Percentiles rank a stretch among this genome's conserved stretches.
phyloP scores from a whole-genome alignment of 2,797 vertebrate genomes.

The Brachyalestes nurse region DNA sequence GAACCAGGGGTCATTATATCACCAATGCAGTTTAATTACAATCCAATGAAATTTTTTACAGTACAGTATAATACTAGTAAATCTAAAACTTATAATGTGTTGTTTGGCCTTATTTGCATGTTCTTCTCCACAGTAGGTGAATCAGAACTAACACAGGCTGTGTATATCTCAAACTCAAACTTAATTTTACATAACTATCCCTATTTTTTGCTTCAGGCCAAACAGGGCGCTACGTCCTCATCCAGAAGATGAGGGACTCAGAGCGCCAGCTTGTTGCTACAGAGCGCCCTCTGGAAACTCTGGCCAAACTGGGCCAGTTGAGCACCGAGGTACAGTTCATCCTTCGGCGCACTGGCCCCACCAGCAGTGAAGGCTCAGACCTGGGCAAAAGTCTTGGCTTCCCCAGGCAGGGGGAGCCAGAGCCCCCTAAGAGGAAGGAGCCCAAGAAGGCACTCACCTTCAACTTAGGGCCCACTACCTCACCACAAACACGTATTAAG shows the following conservation, averaged over 20 bases:
- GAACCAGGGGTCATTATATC: too few relatives aligned
- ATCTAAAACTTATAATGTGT: too few relatives aligned
- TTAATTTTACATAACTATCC: background rate
- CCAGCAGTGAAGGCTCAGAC: slow-evolving; percentile 68
- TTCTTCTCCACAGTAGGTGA: too few relatives aligned
- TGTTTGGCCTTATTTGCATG: too few relatives aligned
- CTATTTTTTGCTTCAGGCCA: slow-evolving; percentile 79
- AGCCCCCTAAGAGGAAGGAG: slow-evolving; percentile 67
- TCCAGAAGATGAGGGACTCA: slow-evolving; percentile 85
- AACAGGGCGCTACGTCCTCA: slow-evolving; percentile 91
- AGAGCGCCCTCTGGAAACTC: slow-evolving; percentile 84
- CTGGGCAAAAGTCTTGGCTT: slow-evolving; percentile 69
- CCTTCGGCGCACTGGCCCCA: slow-evolving; percentile 87
- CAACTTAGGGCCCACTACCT: slow-evolving; percentile 71
- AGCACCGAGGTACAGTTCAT: slow-evolving; percentile 88
- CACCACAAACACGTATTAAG: slow-evolving; percentile 63
- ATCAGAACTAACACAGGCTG: too few relatives aligned
- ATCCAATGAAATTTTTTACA: too few relatives aligned
- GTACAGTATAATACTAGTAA: too few relatives aligned
- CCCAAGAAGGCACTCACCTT: slow-evolving; percentile 81
- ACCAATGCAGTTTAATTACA: too few relatives aligned
- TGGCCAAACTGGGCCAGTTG: slow-evolving; percentile 88
- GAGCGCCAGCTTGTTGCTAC: slow-evolving; percentile 85
- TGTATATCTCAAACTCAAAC: too few relatives aligned
- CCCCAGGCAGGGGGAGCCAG: slow-evolving; percentile 61